Evolutionary conservation across 2,113 vertebrate genomes (phyloP).

Genomic region (Barbus barbus): DNA sequence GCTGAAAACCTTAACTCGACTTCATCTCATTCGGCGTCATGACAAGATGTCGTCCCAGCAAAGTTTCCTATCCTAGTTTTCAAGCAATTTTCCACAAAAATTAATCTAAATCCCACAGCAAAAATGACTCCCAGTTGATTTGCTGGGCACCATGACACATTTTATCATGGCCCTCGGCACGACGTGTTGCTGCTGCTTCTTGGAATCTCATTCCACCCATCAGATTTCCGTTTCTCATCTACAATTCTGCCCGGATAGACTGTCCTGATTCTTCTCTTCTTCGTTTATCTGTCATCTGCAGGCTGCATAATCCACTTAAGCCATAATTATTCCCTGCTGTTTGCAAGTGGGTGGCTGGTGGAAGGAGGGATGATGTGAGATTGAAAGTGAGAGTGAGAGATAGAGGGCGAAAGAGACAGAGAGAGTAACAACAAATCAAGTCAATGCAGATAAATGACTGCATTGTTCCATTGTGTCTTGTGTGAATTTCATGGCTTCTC

Average conservation of each 20-base stretch:
- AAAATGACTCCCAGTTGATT: constrained; percentile 43
- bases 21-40: neutral
- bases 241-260: constrained; percentile 54
- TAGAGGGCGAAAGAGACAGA: neutral
- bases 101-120: constrained; percentile 18
- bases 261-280: constrained; percentile 55
- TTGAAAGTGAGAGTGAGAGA: constrained; percentile 23
- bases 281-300: constrained; percentile 54
- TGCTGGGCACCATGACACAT: constrained; percentile 52
- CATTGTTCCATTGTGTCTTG: neutral
- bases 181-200: constrained; percentile 28
- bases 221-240: constrained; percentile 48
- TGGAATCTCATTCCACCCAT: constrained; percentile 37
- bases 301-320: constrained; percentile 59
- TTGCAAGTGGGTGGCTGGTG: constrained; percentile 56
- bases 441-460: neutral
- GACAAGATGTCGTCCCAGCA: no score
- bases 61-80: neutral
- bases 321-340: constrained; percentile 61
- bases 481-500: neutral
- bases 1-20: neutral
- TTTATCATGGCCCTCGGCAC: constrained; percentile 48
- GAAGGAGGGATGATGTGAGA: constrained; percentile 27
- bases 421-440: constrained; percentile 25
- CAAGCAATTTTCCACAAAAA: constrained; percentile 3